These are phyloP conservation scores for Acronicta aceris DNA, from an alignment of 2,888 invertebrate species.

Conservation along the genomic window DNA sequence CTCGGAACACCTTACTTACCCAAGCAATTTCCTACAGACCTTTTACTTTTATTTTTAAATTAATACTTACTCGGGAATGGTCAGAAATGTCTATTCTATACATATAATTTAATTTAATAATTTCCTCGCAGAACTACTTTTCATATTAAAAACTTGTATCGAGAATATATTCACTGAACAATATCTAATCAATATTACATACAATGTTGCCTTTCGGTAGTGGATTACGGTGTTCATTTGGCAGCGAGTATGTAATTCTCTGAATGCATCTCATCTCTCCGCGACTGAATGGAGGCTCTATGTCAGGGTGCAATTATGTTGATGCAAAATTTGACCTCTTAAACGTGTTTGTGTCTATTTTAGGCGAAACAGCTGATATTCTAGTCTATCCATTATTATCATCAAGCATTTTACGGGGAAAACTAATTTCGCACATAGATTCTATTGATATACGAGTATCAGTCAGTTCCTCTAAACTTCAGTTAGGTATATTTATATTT, in stretches of 20 bases:
- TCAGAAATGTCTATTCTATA: background rate
- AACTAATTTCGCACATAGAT: too few species aligned
- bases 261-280: constrained; percentile 31
- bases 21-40: constrained; percentile 44
- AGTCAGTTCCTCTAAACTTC: too few species aligned
- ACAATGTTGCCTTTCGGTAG: background rate
- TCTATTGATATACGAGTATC: too few species aligned
- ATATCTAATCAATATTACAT: too few species aligned
- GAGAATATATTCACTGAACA: too few species aligned
- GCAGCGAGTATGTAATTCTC: constrained; percentile 17
- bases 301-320: constrained; percentile 41
- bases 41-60: constrained; percentile 28
- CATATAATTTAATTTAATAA: too few species aligned
- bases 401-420: background rate
- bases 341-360: constrained; percentile 18
- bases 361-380: constrained; percentile 12
- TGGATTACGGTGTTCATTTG: constrained; percentile 24
- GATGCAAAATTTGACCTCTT: constrained; percentile 36
- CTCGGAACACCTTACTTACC: constrained; percentile 55
- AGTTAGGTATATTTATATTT: too few species aligned
- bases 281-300: constrained; percentile 30
- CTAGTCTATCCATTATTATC: background rate
- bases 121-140: too few species aligned
- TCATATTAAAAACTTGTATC: too few species aligned
- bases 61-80: constrained; percentile 4